Base-by-base conservation (phyloP, 2,797 vertebrate genomes). In the Menidia menidia region DNA sequence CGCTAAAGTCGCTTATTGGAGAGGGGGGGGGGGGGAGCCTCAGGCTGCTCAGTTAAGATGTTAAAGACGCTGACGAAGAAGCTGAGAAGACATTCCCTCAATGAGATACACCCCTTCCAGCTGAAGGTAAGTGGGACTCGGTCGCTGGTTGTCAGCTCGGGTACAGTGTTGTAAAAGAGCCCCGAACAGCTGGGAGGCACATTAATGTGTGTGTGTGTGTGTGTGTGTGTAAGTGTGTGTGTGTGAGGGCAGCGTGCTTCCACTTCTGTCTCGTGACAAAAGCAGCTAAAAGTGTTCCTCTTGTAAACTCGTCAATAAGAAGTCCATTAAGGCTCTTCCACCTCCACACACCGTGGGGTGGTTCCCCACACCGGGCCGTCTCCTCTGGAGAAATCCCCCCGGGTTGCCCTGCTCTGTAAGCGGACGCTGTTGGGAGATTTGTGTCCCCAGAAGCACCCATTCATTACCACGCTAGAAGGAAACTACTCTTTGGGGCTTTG, bases 31-130 rank as follows among this genome's bases (percentile, higher is more conserved):
- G 54, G 60, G 81, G 55, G 85, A 81, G 83, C 77, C 80, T 80
- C 78, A 83, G 81, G 53, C 64, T 75, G 76, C 59, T 52, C 25
- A 54, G 47, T 18, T 16, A 91, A 91, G 87, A 97, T 97, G 96
- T 90, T 97, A 82, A 97, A 96, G 93, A 93, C 95, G 74, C 87
- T 97, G 82, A 97, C 96, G 57, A 96, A 96, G 93, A 96, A 97
- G 89, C 95, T 97, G 42, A 93, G 94, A 86, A 95, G 95, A 92
- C 96, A 97, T 74, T 96, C 94, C 64, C 92, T 97, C 73, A 97
- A 94, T 78, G 96, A 97, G 86, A 95, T 96, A 8, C 96, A 96
- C 2, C 96, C 96, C 60, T 96, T 96, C 83, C 96, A 97, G 54
- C 85, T 97, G 2, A 97, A 97, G 96, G 96, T 97, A 91, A 93